phyloP scores from a whole-genome alignment of 2,888 invertebrate genomes.

The Lycaena phlaeas region DNA sequence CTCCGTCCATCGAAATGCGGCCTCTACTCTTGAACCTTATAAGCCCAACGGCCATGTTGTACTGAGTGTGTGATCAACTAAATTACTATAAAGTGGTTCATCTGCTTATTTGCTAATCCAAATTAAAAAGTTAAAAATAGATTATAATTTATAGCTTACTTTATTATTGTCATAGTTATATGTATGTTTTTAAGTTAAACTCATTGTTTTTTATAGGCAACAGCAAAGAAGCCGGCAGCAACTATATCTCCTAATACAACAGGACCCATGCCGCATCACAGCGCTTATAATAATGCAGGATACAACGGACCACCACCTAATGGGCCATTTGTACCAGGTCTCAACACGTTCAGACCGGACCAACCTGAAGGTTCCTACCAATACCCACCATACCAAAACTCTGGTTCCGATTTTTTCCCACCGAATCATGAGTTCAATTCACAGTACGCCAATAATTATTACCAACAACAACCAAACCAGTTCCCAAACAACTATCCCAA shows the following conservation, averaged over 20 bases:
- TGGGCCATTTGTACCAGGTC: conserved; percentile 40
- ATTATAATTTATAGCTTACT: too few relatives aligned
- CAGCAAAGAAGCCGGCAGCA: conserved; percentile 67
- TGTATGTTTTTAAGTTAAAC: background rate
- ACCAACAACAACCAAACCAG: conserved; percentile 43
- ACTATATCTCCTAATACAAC: conserved; percentile 63
- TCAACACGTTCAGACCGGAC: conserved; percentile 39
- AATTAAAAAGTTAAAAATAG: too few relatives aligned
- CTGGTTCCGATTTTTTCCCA: conserved; percentile 52
- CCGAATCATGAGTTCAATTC: conserved; percentile 62
- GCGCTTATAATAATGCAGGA: conserved; percentile 33
- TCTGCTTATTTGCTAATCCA: too few relatives aligned
- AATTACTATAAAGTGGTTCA: too few relatives aligned
- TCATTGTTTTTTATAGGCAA: conserved; percentile 9
- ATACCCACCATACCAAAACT: conserved; percentile 53
- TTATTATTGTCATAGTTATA: background rate
- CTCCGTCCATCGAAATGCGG: too few relatives aligned
- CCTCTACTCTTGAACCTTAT: too few relatives aligned
- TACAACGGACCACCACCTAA: conserved; percentile 40
- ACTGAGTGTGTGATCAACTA: too few relatives aligned
- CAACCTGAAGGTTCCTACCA: conserved; percentile 38
- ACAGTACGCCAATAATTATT: conserved; percentile 55
- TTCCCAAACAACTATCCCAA: conserved; percentile 45
- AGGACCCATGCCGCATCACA: conserved; percentile 27
- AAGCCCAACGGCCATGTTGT: too few relatives aligned